Percentiles rank a stretch among this genome's conserved stretches.
Evolutionary conservation across 2,113 vertebrate genomes (phyloP).

Genomic region (Gnathonemus longibarbis): DNA sequence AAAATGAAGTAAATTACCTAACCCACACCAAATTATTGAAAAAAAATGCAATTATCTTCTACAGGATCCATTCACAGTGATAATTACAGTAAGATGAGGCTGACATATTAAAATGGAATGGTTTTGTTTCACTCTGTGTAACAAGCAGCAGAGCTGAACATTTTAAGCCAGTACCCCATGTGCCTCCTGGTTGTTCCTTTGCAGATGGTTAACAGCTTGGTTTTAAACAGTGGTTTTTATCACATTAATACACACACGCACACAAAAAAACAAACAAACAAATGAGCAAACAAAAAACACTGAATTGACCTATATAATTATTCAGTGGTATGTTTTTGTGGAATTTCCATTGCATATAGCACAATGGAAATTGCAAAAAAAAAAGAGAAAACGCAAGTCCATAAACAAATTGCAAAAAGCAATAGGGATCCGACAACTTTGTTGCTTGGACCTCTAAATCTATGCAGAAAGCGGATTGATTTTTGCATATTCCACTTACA

Average conservation of each 20-base stretch:
- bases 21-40: conserved; percentile 65
- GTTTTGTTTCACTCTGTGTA: conserved; percentile 39
- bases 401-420: not conserved
- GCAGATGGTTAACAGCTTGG: conserved; percentile 2
- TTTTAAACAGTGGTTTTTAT: conserved; percentile 10
- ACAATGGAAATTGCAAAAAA: not conserved
- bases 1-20: conserved; percentile 66
- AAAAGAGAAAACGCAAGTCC: not conserved
- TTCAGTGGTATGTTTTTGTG: not conserved
- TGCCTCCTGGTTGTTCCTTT: not conserved
- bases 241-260: conserved; percentile 8
- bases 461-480: not conserved
- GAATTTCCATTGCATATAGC: not conserved
- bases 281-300: not conserved
- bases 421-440: not conserved
- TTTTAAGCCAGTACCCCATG: not conserved
- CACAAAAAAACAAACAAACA: conserved; percentile 6
- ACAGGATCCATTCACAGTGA: conserved; percentile 53
- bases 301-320: not conserved
- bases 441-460: not conserved
- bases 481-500: not conserved
- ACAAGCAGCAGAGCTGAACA: conserved; percentile 29
- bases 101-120: conserved; percentile 61
- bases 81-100: conserved; percentile 56
- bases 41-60: conserved; percentile 65